phyloP scores from a whole-genome alignment of 2,888 invertebrate species.

The Osedax fenrisi region DNA sequence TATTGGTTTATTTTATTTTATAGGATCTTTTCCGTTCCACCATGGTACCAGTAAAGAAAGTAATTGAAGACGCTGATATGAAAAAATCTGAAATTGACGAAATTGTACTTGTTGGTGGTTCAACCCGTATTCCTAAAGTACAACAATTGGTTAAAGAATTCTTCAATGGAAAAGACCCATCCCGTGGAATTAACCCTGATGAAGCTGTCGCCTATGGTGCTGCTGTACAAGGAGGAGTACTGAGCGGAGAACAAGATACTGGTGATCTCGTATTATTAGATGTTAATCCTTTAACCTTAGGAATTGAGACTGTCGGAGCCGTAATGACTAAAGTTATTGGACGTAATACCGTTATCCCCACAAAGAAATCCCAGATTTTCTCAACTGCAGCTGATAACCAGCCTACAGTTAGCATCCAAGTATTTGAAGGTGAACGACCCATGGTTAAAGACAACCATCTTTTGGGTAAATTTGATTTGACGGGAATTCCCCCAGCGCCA shows the following conservation, averaged over 20 bases:
- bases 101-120: constrained; percentile 95
- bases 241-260: constrained; percentile 90
- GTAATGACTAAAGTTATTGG: constrained; percentile 98
- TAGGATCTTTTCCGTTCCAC: constrained; percentile 64
- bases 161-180: constrained; percentile 90
- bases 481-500: constrained; percentile 74
- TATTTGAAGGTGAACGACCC: constrained; percentile 92
- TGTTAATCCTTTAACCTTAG: constrained; percentile 94
- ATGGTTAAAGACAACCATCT: constrained; percentile 99
- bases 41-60: constrained; percentile 84
- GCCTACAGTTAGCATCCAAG: constrained; percentile 91
- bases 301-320: constrained; percentile 98
- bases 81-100: constrained; percentile 95
- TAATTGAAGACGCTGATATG: constrained; percentile 96
- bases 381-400: constrained; percentile 98
- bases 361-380: constrained; percentile 97
- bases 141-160: constrained; percentile 59
- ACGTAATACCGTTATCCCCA: constrained; percentile 94
- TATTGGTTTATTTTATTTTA: neutral
- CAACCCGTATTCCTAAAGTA: constrained; percentile 95
- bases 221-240: constrained; percentile 92
- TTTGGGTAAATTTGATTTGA: constrained; percentile 92
- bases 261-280: constrained; percentile 86
- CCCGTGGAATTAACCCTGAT: constrained; percentile 93
- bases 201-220: constrained; percentile 98